Evolutionary conservation across 2,113 vertebrate species (phyloP).

Genomic region (Heterotis niloticus): DNA sequence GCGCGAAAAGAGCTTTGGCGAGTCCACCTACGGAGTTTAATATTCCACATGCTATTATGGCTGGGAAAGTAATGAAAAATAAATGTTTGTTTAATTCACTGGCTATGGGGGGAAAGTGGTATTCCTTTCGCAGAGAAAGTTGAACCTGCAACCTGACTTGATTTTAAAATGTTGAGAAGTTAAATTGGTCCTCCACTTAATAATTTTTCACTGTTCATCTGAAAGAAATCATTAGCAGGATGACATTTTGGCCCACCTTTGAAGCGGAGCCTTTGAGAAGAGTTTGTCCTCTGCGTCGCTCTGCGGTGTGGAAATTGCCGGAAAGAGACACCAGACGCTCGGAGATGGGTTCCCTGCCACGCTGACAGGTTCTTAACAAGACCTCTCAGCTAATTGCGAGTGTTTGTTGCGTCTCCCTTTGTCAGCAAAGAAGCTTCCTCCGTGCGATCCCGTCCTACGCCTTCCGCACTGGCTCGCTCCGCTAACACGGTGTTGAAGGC

Average conservation of each 20-base stretch:
- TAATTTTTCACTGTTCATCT: slow-evolving; percentile 7
- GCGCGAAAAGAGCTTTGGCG: slow-evolving; percentile 40
- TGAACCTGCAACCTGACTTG: neutral
- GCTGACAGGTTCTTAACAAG: slow-evolving; percentile 2
- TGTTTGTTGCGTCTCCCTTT: neutral
- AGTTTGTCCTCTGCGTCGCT: neutral
- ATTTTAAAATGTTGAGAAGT: neutral
- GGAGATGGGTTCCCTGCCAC: neutral
- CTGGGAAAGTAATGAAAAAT: slow-evolving; percentile 49
- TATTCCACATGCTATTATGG: slow-evolving; percentile 28
- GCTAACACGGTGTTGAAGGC: neutral
- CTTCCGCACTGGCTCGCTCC: neutral
- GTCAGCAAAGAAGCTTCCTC: slow-evolving; percentile 1
- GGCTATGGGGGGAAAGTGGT: neutral
- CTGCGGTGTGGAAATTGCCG: neutral
- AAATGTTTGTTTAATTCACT: slow-evolving; percentile 50
- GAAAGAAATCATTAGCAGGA: neutral
- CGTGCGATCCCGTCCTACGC: neutral
- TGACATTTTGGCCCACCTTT: neutral
- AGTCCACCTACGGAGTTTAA: slow-evolving; percentile 37
- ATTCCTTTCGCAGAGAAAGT: neutral
- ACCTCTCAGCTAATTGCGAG: neutral
- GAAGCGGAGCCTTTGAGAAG: neutral
- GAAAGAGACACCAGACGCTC: neutral
- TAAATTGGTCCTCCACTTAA: slow-evolving; percentile 9